A percentile compares a stretch with the other conserved stretches of the same genome.
phyloP scores from a whole-genome alignment of 2,797 vertebrate genomes.

The Buceros bicornis region DNA sequence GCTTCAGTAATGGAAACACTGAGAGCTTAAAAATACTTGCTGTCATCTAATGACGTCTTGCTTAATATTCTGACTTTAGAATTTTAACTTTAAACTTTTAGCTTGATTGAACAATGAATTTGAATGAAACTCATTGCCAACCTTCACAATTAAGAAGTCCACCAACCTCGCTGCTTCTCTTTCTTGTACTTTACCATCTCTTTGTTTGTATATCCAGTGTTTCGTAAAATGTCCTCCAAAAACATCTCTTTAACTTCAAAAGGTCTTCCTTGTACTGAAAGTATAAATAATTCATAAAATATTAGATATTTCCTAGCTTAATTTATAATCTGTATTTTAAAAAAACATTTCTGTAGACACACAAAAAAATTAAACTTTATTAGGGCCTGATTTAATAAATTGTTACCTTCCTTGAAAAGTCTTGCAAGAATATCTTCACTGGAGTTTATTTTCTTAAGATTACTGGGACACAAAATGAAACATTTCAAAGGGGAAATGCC shows the following conservation, averaged over 20 bases:
- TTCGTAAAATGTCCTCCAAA: conserved; percentile 92
- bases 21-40: background rate
- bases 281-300: background rate
- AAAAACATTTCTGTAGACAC: background rate
- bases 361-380: background rate
- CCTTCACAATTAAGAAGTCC: background rate
- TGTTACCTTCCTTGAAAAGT: background rate
- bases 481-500: background rate
- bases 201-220: conserved; percentile 88
- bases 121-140: background rate
- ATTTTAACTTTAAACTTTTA: background rate
- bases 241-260: conserved; percentile 94
- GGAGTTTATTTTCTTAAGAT: background rate
- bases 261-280: conserved; percentile 90
- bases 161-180: conserved; percentile 87
- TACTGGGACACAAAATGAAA: background rate
- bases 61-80: background rate
- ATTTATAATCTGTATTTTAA: background rate
- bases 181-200: conserved; percentile 88
- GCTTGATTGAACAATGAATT: background rate
- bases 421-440: background rate
- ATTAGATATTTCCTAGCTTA: background rate
- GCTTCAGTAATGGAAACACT: background rate
- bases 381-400: background rate
- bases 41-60: background rate